Percentiles rank a stretch among this genome's conserved stretches.
phyloP scores from a whole-genome alignment of 2,888 invertebrate genomes.

The Diabrotica balteata region DNA sequence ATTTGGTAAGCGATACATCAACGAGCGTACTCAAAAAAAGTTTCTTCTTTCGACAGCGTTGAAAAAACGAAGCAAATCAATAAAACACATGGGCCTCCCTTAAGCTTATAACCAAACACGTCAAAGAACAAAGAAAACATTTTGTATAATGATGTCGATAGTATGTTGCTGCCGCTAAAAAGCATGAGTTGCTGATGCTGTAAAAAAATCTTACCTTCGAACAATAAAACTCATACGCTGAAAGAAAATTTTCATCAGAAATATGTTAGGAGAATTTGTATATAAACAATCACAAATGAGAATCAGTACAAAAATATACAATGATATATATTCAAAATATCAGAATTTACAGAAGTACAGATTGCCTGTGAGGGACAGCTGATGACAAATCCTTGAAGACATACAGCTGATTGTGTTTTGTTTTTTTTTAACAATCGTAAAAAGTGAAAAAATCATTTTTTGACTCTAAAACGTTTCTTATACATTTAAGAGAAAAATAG shows the following conservation, averaged over 20 bases:
- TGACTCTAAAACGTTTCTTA: no score
- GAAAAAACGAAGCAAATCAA: constrained; percentile 7
- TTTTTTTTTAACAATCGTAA: no score
- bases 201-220: constrained; percentile 36
- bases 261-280: constrained; percentile 5
- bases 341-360: no score
- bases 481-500: no score
- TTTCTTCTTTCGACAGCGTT: no score
- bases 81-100: constrained; percentile 51
- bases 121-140: constrained; percentile 31
- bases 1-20: neutral
- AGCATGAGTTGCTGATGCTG: constrained; percentile 6
- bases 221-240: constrained; percentile 30
- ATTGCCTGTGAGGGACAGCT: no score
- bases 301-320: no score
- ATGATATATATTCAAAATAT: no score
- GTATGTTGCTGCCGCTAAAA: no score
- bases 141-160: constrained; percentile 25
- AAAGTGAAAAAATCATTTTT: no score
- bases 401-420: no score
- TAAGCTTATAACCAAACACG: constrained; percentile 32
- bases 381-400: no score
- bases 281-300: neutral
- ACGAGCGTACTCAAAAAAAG: neutral
- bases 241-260: constrained; percentile 29